A percentile compares a stretch with the other conserved stretches of the same genome.
Conservation (phyloP, 1,140 invertebrate genomes). For the Drosophila nigromelanica region DNA sequence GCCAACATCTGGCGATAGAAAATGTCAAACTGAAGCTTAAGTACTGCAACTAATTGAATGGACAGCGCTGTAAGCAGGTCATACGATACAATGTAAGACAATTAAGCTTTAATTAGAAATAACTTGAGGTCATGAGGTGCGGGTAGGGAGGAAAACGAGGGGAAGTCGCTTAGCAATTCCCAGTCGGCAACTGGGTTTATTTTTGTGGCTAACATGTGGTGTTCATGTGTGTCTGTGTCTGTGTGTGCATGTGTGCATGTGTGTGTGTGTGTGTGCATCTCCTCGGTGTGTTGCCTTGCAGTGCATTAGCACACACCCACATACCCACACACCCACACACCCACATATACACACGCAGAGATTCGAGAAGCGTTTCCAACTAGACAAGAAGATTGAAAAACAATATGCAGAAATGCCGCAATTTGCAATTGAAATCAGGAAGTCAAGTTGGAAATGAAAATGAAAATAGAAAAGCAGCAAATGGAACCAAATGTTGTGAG, state of each 20-base stretch:
- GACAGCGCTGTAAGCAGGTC: slow-evolving; percentile 19
- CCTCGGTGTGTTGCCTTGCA: background rate
- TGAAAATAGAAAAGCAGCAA: slow-evolving; percentile 18
- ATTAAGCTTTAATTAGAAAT: slow-evolving; percentile 75
- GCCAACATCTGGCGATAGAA: background rate
- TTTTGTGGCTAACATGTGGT: slow-evolving; percentile 68
- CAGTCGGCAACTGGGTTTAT: slow-evolving; percentile 55
- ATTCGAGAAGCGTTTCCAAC: slow-evolving; percentile 1
- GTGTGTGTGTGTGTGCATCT: slow-evolving; percentile 5
- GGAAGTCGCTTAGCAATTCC: slow-evolving; percentile 42
- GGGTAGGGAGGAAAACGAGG: slow-evolving; percentile 8
- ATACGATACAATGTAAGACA: slow-evolving; percentile 35
- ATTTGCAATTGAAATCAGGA: slow-evolving; percentile 71
- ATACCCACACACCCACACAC: background rate
- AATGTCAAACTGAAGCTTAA: background rate
- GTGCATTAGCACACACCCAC: background rate
- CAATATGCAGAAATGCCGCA: slow-evolving; percentile 25
- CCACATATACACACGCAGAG: background rate
- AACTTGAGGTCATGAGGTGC: slow-evolving; percentile 25
- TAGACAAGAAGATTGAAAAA: slow-evolving; percentile 40
- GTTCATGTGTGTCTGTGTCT: slow-evolving; percentile 13
- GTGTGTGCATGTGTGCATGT: slow-evolving; percentile 8
- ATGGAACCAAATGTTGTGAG: slow-evolving; percentile 3
- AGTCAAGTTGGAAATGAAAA: slow-evolving; percentile 48
- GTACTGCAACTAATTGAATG: slow-evolving; percentile 18